These are phyloP conservation scores for Ploceus nigricollis DNA, from an alignment of 2,113 vertebrate species.

Conservation along the genomic window DNA sequence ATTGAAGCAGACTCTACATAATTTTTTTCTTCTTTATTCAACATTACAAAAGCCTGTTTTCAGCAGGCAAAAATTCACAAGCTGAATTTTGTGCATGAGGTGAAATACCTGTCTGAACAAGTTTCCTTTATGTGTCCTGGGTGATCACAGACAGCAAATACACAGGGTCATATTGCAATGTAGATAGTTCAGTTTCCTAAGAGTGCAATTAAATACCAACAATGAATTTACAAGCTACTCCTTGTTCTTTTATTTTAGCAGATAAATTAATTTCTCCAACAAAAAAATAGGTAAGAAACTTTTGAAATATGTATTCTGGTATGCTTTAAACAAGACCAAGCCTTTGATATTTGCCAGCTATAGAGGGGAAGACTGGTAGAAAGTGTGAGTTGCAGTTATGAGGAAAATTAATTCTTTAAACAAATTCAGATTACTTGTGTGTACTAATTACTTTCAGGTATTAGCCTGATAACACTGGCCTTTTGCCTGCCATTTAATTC, in stretches of 20 bases:
- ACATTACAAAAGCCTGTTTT: background rate
- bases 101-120: background rate
- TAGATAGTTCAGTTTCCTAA: background rate
- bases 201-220: fast-evolving
- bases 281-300: background rate
- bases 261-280: background rate
- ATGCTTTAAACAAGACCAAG: background rate
- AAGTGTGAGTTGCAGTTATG: background rate
- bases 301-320: background rate
- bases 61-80: background rate
- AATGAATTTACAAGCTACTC: background rate
- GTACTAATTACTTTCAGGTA: background rate
- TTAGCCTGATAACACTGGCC: background rate
- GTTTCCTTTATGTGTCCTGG: background rate
- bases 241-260: background rate
- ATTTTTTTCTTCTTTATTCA: background rate
- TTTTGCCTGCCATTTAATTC: background rate
- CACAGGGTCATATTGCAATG: background rate
- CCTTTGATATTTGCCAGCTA: background rate
- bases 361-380: background rate
- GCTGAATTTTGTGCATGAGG: fast-evolving
- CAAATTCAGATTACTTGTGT: background rate
- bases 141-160: background rate
- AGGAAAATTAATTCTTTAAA: background rate
- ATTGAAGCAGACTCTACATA: background rate